Percentiles rank a stretch among this genome's conserved stretches.
These are phyloP conservation scores for Poliocrania exsul DNA, from an alignment of 2,797 vertebrate species.

Conservation along the genomic window DNA sequence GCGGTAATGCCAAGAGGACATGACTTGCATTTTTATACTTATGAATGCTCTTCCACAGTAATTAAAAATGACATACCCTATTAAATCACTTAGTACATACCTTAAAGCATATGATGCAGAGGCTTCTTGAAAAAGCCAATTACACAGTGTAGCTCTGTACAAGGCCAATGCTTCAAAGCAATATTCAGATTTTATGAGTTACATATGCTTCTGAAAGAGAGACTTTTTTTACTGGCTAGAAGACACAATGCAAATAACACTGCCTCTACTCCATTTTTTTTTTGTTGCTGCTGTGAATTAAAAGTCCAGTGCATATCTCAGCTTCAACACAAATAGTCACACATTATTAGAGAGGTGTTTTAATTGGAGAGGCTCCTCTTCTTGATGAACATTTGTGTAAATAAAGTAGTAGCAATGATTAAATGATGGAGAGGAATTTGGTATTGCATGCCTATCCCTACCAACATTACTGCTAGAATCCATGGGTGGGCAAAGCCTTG, in stretches of 20 bases:
- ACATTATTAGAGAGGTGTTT: not conserved
- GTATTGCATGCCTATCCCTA: not conserved
- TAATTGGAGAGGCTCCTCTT: not conserved
- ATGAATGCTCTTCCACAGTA: not conserved
- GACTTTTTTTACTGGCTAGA: not conserved
- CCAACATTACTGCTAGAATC: not conserved
- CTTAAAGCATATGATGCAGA: constrained; percentile 30
- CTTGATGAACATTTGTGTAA: not conserved
- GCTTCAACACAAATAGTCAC: not conserved
- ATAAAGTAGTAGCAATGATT: not conserved
- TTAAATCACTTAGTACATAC: constrained; percentile 54
- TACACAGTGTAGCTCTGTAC: not conserved
- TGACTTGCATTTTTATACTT: constrained; percentile 46
- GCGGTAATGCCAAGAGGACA: not conserved
- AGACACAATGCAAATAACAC: not conserved
- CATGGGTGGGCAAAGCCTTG: not conserved
- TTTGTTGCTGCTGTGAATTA: not conserved
- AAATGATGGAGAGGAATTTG: not conserved
- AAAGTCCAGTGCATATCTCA: not conserved
- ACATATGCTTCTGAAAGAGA: constrained; percentile 2
- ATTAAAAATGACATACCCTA: constrained; percentile 55
- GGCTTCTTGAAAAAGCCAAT: constrained; percentile 31
- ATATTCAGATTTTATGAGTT: constrained; percentile 31
- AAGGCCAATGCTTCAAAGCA: constrained; percentile 23
- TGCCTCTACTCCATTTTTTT: not conserved